These are phyloP conservation scores for Dusona sp. DNA, from an alignment of 2,888 invertebrate species.

Conservation along the genomic window DNA sequence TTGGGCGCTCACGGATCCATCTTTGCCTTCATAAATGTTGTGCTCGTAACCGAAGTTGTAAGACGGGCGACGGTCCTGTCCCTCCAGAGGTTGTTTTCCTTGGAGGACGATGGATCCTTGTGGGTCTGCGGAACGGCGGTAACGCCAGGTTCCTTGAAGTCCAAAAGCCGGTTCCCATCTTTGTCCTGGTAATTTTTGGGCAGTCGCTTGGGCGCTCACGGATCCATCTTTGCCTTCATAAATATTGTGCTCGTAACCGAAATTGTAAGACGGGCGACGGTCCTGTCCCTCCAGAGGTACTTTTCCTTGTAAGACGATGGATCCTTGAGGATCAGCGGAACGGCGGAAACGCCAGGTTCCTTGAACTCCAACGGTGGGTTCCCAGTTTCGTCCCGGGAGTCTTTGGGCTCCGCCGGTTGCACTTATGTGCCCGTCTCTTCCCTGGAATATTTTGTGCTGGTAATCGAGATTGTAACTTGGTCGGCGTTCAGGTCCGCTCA, in stretches of 20 bases:
- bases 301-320: conserved; percentile 43
- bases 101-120: conserved; percentile 64
- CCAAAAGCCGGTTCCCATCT: conserved; percentile 67
- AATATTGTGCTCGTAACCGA: conserved; percentile 69
- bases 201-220: conserved; percentile 65
- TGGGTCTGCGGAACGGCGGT: conserved; percentile 61
- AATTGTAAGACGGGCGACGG: conserved; percentile 68
- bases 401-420: conserved; percentile 68
- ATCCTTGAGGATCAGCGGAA: conserved; percentile 68
- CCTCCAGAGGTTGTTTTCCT: conserved; percentile 67
- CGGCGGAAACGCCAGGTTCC: conserved; percentile 56
- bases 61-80: conserved; percentile 71
- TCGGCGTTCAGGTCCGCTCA: conserved; percentile 70
- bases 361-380: conserved; percentile 69
- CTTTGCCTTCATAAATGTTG: conserved; percentile 66
- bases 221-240: conserved; percentile 68
- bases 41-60: conserved; percentile 70
- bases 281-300: conserved; percentile 71
- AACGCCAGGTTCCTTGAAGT: conserved; percentile 68
- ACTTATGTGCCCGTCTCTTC: conserved; percentile 68
- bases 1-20: conserved; percentile 67
- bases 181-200: conserved; percentile 67
- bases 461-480: conserved; percentile 70
- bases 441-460: conserved; percentile 66
- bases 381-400: conserved; percentile 64